phyloP scores from a whole-genome alignment of 1,140 invertebrate genomes.

The Papilio helenus region DNA sequence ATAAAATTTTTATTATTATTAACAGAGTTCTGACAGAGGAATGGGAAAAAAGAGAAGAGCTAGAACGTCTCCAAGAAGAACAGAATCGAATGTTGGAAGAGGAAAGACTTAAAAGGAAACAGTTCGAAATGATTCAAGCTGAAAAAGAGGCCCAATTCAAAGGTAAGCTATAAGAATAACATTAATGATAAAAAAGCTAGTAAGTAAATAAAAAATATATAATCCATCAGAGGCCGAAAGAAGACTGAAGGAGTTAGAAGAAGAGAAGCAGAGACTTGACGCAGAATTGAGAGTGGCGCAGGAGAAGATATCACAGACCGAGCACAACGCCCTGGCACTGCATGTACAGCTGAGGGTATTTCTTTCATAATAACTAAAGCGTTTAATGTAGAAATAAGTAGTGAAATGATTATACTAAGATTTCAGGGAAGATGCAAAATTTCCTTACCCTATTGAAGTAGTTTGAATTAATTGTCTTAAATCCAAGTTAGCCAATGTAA shows the following conservation, averaged over 20 bases:
- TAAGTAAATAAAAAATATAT: neutral
- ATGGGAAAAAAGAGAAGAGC: constrained; percentile 91
- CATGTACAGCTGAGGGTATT: constrained; percentile 85
- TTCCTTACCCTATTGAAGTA: neutral
- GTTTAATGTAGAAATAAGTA: neutral
- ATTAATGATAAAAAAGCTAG: neutral
- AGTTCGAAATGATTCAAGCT: constrained; percentile 88
- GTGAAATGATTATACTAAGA: neutral
- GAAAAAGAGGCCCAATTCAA: constrained; percentile 88
- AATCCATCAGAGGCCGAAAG: constrained; percentile 85
- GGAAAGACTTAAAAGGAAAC: constrained; percentile 88
- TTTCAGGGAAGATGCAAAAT: neutral
- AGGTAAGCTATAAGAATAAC: constrained; percentile 50
- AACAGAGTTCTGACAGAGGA: constrained; percentile 90
- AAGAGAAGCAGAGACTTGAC: constrained; percentile 87
- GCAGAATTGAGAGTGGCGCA: constrained; percentile 86
- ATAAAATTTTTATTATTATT: neutral
- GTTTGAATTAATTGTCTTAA: neutral
- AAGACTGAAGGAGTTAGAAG: constrained; percentile 86
- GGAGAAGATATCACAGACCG: constrained; percentile 86
- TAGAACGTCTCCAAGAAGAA: constrained; percentile 90
- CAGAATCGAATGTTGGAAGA: constrained; percentile 88
- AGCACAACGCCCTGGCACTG: constrained; percentile 86
- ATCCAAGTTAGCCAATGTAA: neutral
- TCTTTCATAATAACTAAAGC: neutral